phyloP scores from a whole-genome alignment of 1,140 invertebrate genomes.

The Physella acuta region DNA sequence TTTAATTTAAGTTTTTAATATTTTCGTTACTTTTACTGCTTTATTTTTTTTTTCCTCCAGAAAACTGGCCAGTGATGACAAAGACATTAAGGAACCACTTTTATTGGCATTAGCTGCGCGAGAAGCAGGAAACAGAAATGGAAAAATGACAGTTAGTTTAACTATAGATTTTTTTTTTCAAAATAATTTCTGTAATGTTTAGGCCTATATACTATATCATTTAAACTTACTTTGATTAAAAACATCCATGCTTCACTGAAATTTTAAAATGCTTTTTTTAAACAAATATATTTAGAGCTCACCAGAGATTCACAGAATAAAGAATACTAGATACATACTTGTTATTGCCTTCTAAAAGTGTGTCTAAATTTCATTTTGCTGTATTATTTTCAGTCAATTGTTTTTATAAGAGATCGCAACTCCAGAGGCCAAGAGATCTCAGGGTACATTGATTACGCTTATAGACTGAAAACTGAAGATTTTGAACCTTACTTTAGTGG shows the following conservation, averaged over 20 bases:
- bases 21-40: slow-evolving; percentile 4
- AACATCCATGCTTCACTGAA: too few species aligned
- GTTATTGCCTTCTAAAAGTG: too few species aligned
- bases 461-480: slow-evolving; percentile 71
- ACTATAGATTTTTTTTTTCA: too few species aligned
- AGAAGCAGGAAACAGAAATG: slow-evolving; percentile 70
- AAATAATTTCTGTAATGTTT: not conserved
- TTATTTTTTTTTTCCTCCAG: slow-evolving; percentile 48
- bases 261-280: too few species aligned
- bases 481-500: slow-evolving; percentile 73
- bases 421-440: slow-evolving; percentile 72
- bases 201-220: too few species aligned
- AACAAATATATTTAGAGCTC: not conserved
- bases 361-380: not conserved
- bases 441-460: slow-evolving; percentile 76
- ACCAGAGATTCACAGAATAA: not conserved
- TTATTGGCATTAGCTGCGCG: slow-evolving; percentile 69
- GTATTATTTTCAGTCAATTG: slow-evolving; percentile 69
- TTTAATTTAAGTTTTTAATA: slow-evolving; percentile 2
- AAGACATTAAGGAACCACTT: slow-evolving; percentile 64
- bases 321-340: too few species aligned
- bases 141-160: slow-evolving; percentile 64
- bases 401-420: slow-evolving; percentile 71
- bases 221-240: too few species aligned
- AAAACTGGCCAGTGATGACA: slow-evolving; percentile 57